A percentile compares a stretch with the other conserved stretches of the same genome.
Evolutionary conservation across 2,113 vertebrate genomes (phyloP).

Genomic region (Festucalex cinctus): DNA sequence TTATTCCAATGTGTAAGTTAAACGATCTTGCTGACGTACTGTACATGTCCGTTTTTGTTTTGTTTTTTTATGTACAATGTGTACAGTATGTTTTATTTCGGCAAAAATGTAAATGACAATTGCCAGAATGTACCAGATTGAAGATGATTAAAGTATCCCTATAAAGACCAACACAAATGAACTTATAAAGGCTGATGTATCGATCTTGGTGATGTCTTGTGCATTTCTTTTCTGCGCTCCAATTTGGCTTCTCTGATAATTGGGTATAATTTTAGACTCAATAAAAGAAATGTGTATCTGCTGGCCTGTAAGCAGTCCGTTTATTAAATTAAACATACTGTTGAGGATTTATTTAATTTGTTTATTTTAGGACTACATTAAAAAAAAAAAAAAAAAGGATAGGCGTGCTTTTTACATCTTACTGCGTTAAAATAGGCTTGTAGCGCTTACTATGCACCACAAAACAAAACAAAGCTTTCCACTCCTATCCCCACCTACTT

Average conservation of each 20-base stretch:
- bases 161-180: not conserved
- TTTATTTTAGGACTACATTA: not conserved
- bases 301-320: not conserved
- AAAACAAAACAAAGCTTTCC: not conserved
- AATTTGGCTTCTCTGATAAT: slow-evolving; percentile 69
- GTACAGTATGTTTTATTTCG: slow-evolving; percentile 8
- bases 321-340: no score
- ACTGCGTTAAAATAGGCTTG: no score
- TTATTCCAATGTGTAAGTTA: slow-evolving; percentile 43
- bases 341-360: no score
- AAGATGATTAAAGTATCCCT: slow-evolving; percentile 4
- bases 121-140: slow-evolving; percentile 50
- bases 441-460: not conserved
- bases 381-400: no score
- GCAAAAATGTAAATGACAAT: slow-evolving; percentile 53
- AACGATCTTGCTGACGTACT: slow-evolving; percentile 37
- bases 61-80: slow-evolving; percentile 30
- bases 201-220: slow-evolving; percentile 59
- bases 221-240: slow-evolving; percentile 68
- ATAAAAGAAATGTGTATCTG: slow-evolving; percentile 51
- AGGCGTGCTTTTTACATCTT: no score
- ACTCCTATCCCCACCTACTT: slow-evolving; percentile 7
- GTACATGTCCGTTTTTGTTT: slow-evolving; percentile 17
- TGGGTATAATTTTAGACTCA: slow-evolving; percentile 75
- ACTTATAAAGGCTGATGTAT: slow-evolving; percentile 48